A percentile compares a stretch with the other conserved stretches of the same genome.
Conservation (phyloP, 2,797 vertebrate genomes). For the Liasis olivaceus region DNA sequence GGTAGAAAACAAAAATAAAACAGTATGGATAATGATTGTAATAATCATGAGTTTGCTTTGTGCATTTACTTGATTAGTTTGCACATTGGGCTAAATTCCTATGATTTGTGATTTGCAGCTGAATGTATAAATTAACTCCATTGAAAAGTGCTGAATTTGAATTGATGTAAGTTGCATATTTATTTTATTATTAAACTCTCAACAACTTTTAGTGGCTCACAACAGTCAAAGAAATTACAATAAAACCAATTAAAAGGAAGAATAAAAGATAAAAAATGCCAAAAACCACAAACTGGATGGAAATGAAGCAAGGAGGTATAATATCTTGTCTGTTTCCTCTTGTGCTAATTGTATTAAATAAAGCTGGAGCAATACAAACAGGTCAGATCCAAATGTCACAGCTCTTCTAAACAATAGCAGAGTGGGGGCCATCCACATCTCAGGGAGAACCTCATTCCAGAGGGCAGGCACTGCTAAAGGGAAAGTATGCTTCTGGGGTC, state of each 20-base stretch:
- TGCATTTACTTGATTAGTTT: background rate
- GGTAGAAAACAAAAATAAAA: background rate
- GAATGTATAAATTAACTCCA: background rate
- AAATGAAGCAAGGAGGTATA: background rate
- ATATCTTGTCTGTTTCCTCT: background rate
- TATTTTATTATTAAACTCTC: background rate
- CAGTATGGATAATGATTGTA: background rate
- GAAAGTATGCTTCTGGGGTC: background rate
- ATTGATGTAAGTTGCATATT: background rate
- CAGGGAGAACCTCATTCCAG: background rate
- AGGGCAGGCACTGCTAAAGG: background rate
- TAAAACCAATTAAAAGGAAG: background rate
- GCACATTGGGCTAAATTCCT: background rate
- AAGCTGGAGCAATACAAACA: background rate
- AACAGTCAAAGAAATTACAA: background rate
- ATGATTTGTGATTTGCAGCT: background rate
- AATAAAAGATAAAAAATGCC: background rate
- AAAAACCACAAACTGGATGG: background rate
- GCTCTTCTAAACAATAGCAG: background rate
- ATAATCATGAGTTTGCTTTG: background rate
- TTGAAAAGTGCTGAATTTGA: background rate
- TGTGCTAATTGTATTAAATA: background rate
- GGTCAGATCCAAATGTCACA: background rate
- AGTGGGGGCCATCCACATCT: background rate
- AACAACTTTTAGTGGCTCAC: background rate